Evolutionary conservation across 2,797 vertebrate species (phyloP), one percentile per base, ranked within the genome.

Genomic region (Hydrocynus forskahlii): DNA sequence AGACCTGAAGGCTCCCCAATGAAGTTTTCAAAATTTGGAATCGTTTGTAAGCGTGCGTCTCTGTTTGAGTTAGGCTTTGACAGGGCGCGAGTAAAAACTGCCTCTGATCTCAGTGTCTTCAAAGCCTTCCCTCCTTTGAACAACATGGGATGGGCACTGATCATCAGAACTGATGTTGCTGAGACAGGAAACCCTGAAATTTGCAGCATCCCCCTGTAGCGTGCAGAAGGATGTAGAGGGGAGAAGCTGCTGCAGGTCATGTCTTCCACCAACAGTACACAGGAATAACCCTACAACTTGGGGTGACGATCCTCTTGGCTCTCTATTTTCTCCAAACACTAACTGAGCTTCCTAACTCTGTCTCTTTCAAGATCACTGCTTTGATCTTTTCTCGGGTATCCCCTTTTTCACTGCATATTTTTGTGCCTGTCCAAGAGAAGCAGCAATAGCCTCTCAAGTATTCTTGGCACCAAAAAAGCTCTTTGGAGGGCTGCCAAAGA

Each of bases 111-210:
- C 29, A 45, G 48, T 73, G 64, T 77, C 80, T 77, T 85, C 78
- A 86, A 84, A 86, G 87, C 75, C 16, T 76, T 40, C 66, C 63
- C 69, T 81, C 60, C 84, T 86, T 76, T 70, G 73, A 84, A 77
- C 81, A 63, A 25, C 50, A 38, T 77, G 69, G 40, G 72, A 29
- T 54, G 50, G 69, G 40, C 63, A 77, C 70, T 68, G 75, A 84
- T 86, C 78, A 76, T 80, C 50, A 76, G 77, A 66, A 50, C 75
- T 79, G 74, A 82, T 79, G 81, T 70, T 80, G 82, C 74, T 83
- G 74, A 80, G 80, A 78, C 79, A 87, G 83, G 68, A 85, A 71
- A 23, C 38, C 76, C 76, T 76, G 59, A 63, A 77, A 82, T 57
- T 80, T 79, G 25, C 2, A 59, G 59, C 74, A 70, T 76, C 69